Evolutionary conservation across 2,797 vertebrate genomes (phyloP).

Genomic region (Fistularia commersonii): DNA sequence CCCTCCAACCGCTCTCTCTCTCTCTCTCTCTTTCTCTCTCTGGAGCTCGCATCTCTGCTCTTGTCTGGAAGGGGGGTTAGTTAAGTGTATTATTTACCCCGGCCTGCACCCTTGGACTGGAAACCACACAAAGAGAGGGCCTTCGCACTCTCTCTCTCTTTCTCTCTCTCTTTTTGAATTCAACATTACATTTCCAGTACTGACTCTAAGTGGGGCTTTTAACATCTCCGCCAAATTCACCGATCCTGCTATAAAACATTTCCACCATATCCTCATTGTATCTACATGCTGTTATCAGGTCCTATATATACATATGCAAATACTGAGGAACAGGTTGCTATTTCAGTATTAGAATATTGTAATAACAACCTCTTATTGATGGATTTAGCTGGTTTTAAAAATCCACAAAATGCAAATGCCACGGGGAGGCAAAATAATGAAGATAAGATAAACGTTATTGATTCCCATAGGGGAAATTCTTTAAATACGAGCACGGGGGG

Average conservation of each 20-base stretch:
- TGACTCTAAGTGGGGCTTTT: constrained; percentile 14
- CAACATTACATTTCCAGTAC: constrained; percentile 24
- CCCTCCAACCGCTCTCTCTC: constrained; percentile 53
- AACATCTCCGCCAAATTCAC: constrained; percentile 29
- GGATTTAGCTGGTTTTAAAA: no score
- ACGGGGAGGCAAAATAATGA: no score
- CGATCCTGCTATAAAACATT: constrained; percentile 26
- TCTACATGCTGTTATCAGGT: not conserved
- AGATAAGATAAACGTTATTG: no score
- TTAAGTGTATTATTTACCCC: constrained; percentile 71
- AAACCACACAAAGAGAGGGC: constrained; percentile 46
- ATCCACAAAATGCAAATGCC: no score
- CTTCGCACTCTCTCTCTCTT: constrained; percentile 12
- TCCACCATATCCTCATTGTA: constrained; percentile 19
- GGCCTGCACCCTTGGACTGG: constrained; percentile 49
- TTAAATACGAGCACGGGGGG: no score
- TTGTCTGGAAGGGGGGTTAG: constrained; percentile 36
- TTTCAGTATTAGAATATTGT: no score
- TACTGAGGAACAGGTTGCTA: no score
- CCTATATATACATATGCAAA: no score
- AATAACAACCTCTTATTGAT: no score
- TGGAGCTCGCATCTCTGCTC: constrained; percentile 52
- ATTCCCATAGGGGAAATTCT: no score
- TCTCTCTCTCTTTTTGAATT: constrained; percentile 13
- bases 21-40: constrained; percentile 42